Percentiles rank a stretch among this genome's conserved stretches.
Conservation (phyloP, 2,113 vertebrate species). For the Chloebia gouldiae region DNA sequence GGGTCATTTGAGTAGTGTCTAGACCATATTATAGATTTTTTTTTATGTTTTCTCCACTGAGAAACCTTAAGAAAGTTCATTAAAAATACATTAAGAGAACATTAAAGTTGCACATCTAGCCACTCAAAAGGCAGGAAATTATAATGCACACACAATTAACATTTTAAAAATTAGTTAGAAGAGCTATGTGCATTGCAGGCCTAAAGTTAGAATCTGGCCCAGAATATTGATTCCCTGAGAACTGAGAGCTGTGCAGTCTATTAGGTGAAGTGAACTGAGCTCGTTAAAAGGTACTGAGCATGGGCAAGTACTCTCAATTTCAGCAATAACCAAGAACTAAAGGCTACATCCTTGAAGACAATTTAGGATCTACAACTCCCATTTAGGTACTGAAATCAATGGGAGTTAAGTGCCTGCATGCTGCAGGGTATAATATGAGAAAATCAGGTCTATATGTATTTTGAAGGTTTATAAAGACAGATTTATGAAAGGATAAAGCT, state of each 20-base stretch:
- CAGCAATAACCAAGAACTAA: conserved; percentile 46
- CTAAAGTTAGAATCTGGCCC: neutral
- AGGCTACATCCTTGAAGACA: conserved; percentile 54
- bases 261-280: conserved; percentile 43
- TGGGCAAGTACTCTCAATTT: conserved; percentile 17
- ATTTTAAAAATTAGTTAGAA: conserved; percentile 22
- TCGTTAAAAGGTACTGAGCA: conserved; percentile 40
- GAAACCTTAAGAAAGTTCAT: conserved; percentile 41
- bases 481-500: neutral
- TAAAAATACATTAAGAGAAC: conserved; percentile 53
- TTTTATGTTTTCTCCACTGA: conserved; percentile 11
- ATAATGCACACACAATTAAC: conserved; percentile 41
- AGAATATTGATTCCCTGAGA: conserved; percentile 47
- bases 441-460: conserved; percentile 27
- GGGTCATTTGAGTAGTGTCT: conserved; percentile 46
- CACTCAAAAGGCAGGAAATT: conserved; percentile 42
- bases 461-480: conserved; percentile 17
- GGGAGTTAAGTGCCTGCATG: conserved; percentile 22
- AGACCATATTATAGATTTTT: conserved; percentile 42
- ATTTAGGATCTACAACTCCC: conserved; percentile 41
- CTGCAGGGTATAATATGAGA: conserved; percentile 19
- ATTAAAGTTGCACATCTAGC: conserved; percentile 31
- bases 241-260: neutral
- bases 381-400: conserved; percentile 57
- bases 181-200: neutral